These are phyloP conservation scores for Patella vulgata DNA, from an alignment of 1,140 invertebrate genomes.

Conservation along the genomic window DNA sequence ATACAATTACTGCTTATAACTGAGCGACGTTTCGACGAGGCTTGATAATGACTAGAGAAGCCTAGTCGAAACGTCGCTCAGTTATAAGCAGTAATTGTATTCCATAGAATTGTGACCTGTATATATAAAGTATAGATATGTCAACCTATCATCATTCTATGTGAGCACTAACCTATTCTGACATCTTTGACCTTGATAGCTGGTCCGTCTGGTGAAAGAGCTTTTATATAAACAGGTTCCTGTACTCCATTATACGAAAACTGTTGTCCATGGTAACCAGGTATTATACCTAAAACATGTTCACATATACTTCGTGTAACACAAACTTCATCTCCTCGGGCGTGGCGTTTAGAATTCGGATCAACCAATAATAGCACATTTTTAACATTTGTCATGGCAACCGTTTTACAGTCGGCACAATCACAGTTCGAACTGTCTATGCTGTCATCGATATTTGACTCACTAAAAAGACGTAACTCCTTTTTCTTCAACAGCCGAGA, in stretches of 20 bases:
- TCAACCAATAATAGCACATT: conserved; percentile 3
- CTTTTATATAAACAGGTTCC: conserved; percentile 12
- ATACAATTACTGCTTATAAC: no score
- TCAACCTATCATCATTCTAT: neutral
- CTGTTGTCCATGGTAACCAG: conserved; percentile 1
- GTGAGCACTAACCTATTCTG: conserved; percentile 22
- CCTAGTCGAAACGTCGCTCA: no score
- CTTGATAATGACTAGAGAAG: no score
- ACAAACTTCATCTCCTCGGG: no score
- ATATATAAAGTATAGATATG: neutral
- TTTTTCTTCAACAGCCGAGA: neutral
- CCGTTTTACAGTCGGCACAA: neutral
- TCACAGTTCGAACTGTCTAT: neutral
- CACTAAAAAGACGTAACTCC: neutral
- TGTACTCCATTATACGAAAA: neutral
- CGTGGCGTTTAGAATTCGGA: neutral
- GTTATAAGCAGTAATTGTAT: no score
- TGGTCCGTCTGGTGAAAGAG: conserved; percentile 17
- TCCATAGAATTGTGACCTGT: no score
- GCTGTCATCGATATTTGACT: neutral
- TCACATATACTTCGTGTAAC: neutral
- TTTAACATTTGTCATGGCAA: neutral
- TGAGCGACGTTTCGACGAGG: no score
- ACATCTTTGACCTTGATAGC: conserved; percentile 17
- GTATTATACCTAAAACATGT: conserved; percentile 1